Evolutionary conservation across 2,797 vertebrate species (phyloP), one percentile per base, ranked within the genome.

Genomic region (Girardinus metallicus): DNA sequence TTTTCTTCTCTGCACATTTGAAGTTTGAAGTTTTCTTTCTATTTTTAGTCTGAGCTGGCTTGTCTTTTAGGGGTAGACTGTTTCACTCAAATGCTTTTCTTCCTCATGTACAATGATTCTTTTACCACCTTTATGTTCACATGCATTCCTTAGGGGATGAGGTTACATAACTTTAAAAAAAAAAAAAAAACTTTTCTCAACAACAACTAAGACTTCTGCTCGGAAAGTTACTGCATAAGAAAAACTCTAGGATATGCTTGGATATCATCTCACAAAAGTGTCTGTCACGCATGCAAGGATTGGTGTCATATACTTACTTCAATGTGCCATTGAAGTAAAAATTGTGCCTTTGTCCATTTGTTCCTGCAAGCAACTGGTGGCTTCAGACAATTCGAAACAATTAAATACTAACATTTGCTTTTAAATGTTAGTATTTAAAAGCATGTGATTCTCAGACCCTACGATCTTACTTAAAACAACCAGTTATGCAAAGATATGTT

Each of bases 21-120:
- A 88, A 72, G 84, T 87, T 89, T 80, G 82, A 88, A 83, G 89
- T 87, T 89, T 51, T 74, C 34, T 51, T 12, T 86, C 88, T 94
- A 93, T 94, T 92, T 92, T 92, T 93, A 94, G 85, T 64, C 46
- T 43, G 57, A 80, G 86, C 85, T 85, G 80, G 75, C 75, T 85
- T 88, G 80, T 78, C 83, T 92, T 88, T 89, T 85, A 89, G 86
- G 78, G 86, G 86, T 73, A 88, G 82, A 86, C 73, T 91, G 12
- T 83, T 80, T 85, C 34, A 16, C 76, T 88, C 64, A 77, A 62
- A 83, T 83, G 68, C 75, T 80, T 84, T 79, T 84, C 85, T 86
- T 82, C 78, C 86, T 88, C 82, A 81, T 84, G 83, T 84, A 91
- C 90, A 91, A 86, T 90, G 82, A 91, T 92, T 84, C 83, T 87